These are phyloP conservation scores for Eupleurogrammus muticus DNA, from an alignment of 2,797 vertebrate species.

Conservation along the genomic window DNA sequence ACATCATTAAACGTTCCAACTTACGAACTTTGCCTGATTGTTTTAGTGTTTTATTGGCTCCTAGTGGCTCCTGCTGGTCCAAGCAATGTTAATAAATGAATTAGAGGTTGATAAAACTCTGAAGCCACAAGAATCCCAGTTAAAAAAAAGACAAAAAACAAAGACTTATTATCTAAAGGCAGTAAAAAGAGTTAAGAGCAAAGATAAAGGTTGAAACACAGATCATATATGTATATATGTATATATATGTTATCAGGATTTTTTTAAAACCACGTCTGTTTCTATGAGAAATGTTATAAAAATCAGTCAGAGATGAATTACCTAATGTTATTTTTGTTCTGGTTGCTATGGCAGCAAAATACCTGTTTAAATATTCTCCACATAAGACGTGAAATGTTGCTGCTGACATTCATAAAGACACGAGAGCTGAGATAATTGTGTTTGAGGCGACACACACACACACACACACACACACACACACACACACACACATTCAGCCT, in stretches of 20 bases:
- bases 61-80: no score
- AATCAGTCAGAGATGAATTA: not conserved
- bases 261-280: not conserved
- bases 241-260: not conserved
- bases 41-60: no score
- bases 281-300: not conserved
- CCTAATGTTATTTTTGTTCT: not conserved
- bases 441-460: not conserved
- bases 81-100: no score
- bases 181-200: no score
- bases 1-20: no score
- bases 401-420: not conserved
- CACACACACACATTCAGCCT: not conserved
- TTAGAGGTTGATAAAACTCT: no score
- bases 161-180: no score
- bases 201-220: slow-evolving; percentile 16
- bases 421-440: not conserved
- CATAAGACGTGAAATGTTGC: not conserved
- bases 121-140: no score
- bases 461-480: not conserved
- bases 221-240: slow-evolving; percentile 10
- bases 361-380: not conserved
- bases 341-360: slow-evolving; percentile 8
- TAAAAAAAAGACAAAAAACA: no score
- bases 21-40: no score